Evolutionary conservation across 1,140 invertebrate species (phyloP).

Genomic region (Ceratitis capitata): DNA sequence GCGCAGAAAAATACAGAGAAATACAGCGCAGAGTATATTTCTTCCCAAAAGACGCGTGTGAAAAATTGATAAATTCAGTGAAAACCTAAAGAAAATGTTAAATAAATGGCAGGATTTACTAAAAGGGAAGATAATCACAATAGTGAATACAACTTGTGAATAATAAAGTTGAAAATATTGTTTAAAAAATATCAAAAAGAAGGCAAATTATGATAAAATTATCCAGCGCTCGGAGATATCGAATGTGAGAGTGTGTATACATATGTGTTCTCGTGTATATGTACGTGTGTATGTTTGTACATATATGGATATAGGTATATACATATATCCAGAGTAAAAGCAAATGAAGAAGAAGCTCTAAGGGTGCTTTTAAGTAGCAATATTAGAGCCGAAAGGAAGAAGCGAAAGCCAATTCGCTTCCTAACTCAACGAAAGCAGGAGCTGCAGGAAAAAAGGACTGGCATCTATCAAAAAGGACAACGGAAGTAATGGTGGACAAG

Average conservation of each 20-base stretch:
- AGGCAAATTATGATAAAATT: not conserved
- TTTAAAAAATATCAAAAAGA: not conserved
- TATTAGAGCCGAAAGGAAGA: slow-evolving; percentile 14
- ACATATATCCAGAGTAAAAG: not conserved
- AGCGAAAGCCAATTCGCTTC: not conserved
- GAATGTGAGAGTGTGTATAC: not conserved
- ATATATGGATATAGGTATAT: too few species aligned
- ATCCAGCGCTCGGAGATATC: not conserved
- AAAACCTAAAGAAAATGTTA: slow-evolving; percentile 4
- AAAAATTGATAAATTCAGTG: not conserved
- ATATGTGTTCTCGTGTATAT: not conserved
- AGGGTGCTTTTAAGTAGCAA: not conserved
- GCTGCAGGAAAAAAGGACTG: not conserved
- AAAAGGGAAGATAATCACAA: not conserved
- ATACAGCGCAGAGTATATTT: slow-evolving; percentile 19
- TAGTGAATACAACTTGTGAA: not conserved
- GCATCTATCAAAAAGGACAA: not conserved
- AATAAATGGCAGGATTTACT: not conserved
- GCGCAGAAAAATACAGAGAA: slow-evolving; percentile 25
- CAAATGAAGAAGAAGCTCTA: slow-evolving; percentile 13
- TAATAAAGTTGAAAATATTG: not conserved
- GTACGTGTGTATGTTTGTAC: not conserved
- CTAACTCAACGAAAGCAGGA: not conserved
- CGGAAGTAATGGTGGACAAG: not conserved
- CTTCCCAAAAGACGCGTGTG: slow-evolving; percentile 2